Conservation (phyloP, 2,797 vertebrate species). For the Coluber constrictor region DNA sequence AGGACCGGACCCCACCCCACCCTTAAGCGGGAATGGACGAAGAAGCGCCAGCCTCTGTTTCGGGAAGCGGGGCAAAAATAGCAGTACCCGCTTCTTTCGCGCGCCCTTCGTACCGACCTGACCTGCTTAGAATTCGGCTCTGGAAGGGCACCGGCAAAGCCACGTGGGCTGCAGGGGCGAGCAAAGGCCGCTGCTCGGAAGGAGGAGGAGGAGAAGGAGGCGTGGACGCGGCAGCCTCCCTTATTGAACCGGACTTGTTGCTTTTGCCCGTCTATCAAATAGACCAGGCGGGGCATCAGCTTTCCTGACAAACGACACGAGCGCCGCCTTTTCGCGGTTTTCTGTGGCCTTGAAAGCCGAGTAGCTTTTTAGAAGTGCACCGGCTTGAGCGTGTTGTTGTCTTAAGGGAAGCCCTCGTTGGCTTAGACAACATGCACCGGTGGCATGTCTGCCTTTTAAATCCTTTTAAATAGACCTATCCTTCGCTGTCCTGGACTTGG, state of each 20-base stretch:
- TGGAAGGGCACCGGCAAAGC: background rate
- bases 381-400: background rate
- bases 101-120: background rate
- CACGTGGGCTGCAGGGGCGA: background rate
- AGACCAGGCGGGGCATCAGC: background rate
- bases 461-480: background rate
- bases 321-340: background rate
- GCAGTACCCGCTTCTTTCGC: background rate
- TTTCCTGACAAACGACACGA: background rate
- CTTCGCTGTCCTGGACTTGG: background rate
- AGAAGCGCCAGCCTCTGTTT: too few species aligned
- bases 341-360: background rate
- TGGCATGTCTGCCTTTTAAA: background rate
- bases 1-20: rapidly evolving
- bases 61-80: background rate
- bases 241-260: background rate
- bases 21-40: background rate
- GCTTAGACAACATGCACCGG: background rate
- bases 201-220: background rate
- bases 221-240: too few species aligned
- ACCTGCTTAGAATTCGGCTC: background rate
- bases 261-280: background rate
- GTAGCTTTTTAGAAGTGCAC: background rate
- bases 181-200: background rate
- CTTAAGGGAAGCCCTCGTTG: background rate